Evolutionary conservation across 1,140 invertebrate genomes (phyloP).

Genomic region (fruit fly (Drosophila melanogaster)): DNA sequence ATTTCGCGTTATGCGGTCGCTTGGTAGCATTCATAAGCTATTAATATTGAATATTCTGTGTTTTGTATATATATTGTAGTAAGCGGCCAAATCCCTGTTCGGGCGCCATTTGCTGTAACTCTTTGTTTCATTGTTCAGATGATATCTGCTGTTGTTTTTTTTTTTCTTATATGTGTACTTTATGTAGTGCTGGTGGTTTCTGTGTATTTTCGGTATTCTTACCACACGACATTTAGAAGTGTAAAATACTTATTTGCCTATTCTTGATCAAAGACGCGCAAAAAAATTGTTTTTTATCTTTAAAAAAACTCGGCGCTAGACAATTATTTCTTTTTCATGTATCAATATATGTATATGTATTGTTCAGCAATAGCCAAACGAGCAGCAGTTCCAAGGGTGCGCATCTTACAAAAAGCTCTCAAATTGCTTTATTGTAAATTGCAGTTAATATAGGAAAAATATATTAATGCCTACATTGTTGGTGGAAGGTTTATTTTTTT

Average conservation of each 20-base stretch:
- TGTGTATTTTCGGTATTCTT: background rate
- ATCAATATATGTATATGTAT: background rate
- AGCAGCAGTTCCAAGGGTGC: constrained; percentile 6
- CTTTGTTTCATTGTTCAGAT: too few species aligned
- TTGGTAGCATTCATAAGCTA: background rate
- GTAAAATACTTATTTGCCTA: constrained; percentile 4
- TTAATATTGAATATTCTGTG: constrained; percentile 7
- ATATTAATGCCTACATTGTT: background rate
- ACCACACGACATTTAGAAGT: constrained; percentile 10
- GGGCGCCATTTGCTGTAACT: background rate
- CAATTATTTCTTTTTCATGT: background rate
- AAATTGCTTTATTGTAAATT: background rate
- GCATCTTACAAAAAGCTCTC: constrained; percentile 1
- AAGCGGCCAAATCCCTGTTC: background rate
- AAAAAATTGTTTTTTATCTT: background rate
- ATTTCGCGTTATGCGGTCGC: background rate
- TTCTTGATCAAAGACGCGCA: background rate
- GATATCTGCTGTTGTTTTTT: too few species aligned
- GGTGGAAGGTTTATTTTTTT: background rate
- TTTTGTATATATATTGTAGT: background rate
- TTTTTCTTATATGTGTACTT: too few species aligned
- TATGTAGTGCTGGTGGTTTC: background rate
- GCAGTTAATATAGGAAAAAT: background rate
- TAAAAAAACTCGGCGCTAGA: background rate
- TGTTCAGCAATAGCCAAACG: constrained; percentile 12